A percentile compares a stretch with the other conserved stretches of the same genome.
These are phyloP conservation scores for Dermolepida albohirtum DNA, from an alignment of 2,888 invertebrate genomes.

Conservation along the genomic window DNA sequence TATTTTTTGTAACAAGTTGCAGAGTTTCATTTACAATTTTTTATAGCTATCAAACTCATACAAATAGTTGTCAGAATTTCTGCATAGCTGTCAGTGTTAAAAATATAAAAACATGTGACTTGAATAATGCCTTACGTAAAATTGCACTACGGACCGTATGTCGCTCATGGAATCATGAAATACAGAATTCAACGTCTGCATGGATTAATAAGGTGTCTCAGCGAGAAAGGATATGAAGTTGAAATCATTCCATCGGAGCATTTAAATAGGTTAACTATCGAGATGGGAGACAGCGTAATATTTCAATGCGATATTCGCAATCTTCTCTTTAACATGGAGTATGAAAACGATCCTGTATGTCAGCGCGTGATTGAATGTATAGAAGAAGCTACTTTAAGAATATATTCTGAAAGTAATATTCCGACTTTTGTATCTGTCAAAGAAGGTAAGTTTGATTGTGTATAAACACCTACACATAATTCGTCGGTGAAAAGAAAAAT, in stretches of 20 bases:
- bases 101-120: constrained; percentile 6
- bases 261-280: constrained; percentile 56
- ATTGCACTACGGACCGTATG: constrained; percentile 59
- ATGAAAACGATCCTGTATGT: constrained; percentile 56
- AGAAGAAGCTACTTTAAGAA: constrained; percentile 54
- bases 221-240: constrained; percentile 51
- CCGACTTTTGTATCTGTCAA: constrained; percentile 42
- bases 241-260: constrained; percentile 56
- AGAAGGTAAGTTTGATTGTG: neutral
- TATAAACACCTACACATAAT: too few relatives aligned
- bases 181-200: constrained; percentile 57
- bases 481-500: too few relatives aligned
- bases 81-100: neutral
- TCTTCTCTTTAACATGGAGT: constrained; percentile 57
- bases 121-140: constrained; percentile 46
- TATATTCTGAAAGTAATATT: constrained; percentile 49
- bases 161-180: constrained; percentile 56
- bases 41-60: too few relatives aligned
- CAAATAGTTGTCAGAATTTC: too few relatives aligned
- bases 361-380: constrained; percentile 52
- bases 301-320: constrained; percentile 58
- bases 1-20: too few relatives aligned
- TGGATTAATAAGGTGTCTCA: constrained; percentile 50
- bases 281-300: constrained; percentile 55
- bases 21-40: too few relatives aligned